These are phyloP conservation scores for Xanthia icteritia DNA, from an alignment of 2,888 invertebrate species.

Conservation along the genomic window DNA sequence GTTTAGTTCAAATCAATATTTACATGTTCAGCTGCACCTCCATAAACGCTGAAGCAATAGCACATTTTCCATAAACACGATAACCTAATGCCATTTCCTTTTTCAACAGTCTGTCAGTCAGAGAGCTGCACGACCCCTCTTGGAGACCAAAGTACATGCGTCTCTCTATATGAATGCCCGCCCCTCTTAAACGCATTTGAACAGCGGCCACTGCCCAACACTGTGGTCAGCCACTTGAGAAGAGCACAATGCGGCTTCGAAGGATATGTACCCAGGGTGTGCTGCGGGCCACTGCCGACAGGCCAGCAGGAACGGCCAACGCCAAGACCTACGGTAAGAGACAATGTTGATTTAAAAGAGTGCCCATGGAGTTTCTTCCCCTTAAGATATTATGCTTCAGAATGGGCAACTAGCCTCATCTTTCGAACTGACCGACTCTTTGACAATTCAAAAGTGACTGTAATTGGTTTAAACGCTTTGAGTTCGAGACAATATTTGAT, in stretches of 20 bases:
- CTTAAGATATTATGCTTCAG: not conserved
- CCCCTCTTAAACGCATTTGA: constrained; percentile 81
- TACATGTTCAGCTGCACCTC: not conserved
- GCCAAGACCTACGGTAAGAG: constrained; percentile 68
- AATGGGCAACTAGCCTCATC: not conserved
- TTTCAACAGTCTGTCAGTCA: constrained; percentile 73
- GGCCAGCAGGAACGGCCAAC: constrained; percentile 35
- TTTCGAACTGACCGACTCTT: not conserved
- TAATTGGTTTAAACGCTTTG: not conserved
- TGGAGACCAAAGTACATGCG: constrained; percentile 83
- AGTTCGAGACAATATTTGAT: not conserved
- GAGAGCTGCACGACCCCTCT: constrained; percentile 84
- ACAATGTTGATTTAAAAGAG: not conserved
- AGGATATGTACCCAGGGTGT: constrained; percentile 86
- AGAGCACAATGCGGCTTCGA: constrained; percentile 90
- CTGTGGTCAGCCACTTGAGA: constrained; percentile 82
- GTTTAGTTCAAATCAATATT: not conserved
- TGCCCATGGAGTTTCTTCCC: not conserved
- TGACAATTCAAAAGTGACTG: not conserved
- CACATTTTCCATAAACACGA: too few species aligned
- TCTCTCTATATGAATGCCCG: constrained; percentile 87
- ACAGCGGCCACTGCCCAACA: constrained; percentile 79
- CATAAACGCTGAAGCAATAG: too few species aligned
- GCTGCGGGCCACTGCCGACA: constrained; percentile 86
- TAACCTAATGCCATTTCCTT: not conserved